Evolutionary conservation across 1,140 invertebrate species (phyloP).

Genomic region (Nephila pilipes): DNA sequence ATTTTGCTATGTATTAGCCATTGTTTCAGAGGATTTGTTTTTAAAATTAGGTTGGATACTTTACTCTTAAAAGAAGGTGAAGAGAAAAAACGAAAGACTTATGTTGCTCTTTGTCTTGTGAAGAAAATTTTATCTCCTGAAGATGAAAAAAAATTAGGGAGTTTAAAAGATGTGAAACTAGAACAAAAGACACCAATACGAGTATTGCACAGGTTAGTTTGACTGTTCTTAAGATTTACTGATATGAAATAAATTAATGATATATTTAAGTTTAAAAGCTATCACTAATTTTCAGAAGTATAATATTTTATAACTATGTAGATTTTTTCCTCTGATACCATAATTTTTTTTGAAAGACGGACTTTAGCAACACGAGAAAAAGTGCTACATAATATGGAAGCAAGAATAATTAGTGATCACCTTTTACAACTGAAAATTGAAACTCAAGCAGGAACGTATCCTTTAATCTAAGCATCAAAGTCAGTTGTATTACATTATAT

Average conservation of each 20-base stretch:
- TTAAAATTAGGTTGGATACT: conserved; percentile 83
- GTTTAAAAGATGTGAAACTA: conserved; percentile 77
- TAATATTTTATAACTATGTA: too few relatives aligned
- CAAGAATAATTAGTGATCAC: conserved; percentile 80
- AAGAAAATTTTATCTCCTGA: conserved; percentile 80
- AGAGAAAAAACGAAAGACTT: conserved; percentile 91
- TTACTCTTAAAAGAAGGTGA: conserved; percentile 91
- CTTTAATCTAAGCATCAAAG: conserved; percentile 77
- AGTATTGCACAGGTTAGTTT: conserved; percentile 86
- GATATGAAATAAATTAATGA: too few relatives aligned
- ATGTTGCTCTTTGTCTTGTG: conserved; percentile 89
- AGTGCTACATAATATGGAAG: conserved; percentile 85
- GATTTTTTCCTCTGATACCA: not conserved
- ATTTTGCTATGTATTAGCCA: too few relatives aligned
- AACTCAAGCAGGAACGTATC: conserved; percentile 93
- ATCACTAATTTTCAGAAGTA: too few relatives aligned
- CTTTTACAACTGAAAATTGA: conserved; percentile 87
- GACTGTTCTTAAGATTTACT: too few relatives aligned
- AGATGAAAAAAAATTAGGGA: conserved; percentile 83
- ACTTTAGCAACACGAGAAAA: conserved; percentile 86
- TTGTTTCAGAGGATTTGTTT: too few relatives aligned
- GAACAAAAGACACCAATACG: conserved; percentile 83
- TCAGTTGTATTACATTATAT: too few relatives aligned
- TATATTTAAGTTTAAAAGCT: too few relatives aligned
- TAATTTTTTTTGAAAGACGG: conserved; percentile 82